Percentiles rank a stretch among this genome's conserved stretches.
Conservation (phyloP, 2,113 vertebrate species). For the Apodemus sylvaticus region DNA sequence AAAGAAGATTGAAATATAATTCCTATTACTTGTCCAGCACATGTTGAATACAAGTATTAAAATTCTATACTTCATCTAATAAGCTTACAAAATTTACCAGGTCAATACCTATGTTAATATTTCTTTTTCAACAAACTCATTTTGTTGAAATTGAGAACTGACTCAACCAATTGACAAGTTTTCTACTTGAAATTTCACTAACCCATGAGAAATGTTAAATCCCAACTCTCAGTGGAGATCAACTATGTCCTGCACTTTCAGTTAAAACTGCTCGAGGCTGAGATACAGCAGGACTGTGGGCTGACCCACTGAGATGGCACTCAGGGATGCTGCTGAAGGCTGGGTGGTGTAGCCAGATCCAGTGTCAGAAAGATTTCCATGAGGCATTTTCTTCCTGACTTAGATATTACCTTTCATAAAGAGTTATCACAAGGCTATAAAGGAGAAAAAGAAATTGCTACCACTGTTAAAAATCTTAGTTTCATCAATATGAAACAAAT, state of each 20-base stretch:
- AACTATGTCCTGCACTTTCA: neutral
- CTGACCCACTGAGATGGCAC: neutral
- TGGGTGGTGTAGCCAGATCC: neutral
- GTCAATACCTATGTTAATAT: neutral
- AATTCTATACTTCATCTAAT: neutral
- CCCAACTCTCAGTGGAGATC: neutral
- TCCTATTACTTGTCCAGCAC: neutral
- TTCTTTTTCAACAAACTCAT: neutral
- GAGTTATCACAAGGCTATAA: neutral
- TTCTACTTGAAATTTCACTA: neutral
- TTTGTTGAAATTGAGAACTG: neutral
- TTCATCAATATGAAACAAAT: slow-evolving; percentile 8
- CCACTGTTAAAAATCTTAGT: neutral
- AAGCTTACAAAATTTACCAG: neutral
- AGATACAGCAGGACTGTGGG: too few relatives aligned
- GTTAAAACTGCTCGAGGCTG: accelerated
- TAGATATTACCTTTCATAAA: neutral
- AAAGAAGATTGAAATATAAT: too few relatives aligned
- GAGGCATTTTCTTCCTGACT: neutral
- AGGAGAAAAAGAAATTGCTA: neutral
- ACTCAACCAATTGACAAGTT: neutral
- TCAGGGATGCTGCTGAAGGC: neutral
- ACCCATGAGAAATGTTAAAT: neutral
- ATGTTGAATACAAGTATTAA: neutral
- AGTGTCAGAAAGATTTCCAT: neutral